Evolutionary conservation across 2,113 vertebrate species (phyloP).

Genomic region (Camelus dromedarius): DNA sequence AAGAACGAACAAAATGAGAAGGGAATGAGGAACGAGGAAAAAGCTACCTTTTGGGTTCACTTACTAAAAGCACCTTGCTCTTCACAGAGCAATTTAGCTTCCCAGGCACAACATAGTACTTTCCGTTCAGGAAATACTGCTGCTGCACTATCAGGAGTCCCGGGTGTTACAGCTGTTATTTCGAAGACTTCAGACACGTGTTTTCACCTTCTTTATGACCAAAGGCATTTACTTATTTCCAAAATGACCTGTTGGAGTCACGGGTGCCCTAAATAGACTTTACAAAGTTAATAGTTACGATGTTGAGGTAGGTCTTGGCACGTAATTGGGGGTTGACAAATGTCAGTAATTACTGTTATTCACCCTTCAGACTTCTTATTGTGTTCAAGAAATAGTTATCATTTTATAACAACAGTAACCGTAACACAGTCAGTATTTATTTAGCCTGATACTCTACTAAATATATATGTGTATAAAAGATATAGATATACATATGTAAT

Average conservation of each 20-base stretch:
- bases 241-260: constrained; percentile 18
- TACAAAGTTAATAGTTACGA: background rate
- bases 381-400: background rate
- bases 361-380: background rate
- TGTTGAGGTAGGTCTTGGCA: background rate
- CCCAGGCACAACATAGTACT: too few relatives aligned
- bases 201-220: constrained; percentile 18
- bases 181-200: background rate
- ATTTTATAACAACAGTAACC: background rate
- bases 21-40: background rate
- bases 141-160: background rate
- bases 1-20: background rate
- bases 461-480: background rate
- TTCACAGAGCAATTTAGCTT: background rate
- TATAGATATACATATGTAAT: background rate
- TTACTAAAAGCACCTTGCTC: background rate
- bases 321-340: background rate
- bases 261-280: background rate
- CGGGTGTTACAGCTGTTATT: background rate
- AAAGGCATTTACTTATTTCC: background rate
- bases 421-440: background rate
- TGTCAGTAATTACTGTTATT: constrained; percentile 27
- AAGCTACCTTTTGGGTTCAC: background rate
- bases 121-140: background rate
- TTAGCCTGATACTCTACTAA: background rate